Percentiles rank a stretch among this genome's conserved stretches.
phyloP scores from a whole-genome alignment of 2,888 invertebrate species.

The Lissocephala sabroskyi region DNA sequence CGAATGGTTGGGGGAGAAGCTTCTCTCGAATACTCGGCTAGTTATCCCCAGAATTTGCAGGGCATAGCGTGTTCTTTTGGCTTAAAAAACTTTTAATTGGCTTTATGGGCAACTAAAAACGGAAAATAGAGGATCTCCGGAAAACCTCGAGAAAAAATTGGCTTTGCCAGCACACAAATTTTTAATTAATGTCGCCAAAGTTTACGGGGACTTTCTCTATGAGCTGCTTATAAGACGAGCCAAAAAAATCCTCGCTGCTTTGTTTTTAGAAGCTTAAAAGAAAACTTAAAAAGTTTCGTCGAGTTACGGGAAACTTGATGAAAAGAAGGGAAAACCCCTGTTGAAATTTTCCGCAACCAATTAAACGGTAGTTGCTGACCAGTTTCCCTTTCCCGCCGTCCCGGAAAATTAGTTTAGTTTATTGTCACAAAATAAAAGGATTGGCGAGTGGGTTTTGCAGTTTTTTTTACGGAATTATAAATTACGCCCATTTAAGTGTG shows the following conservation, averaged over 20 bases:
- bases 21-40: constrained; percentile 22
- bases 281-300: constrained; percentile 21
- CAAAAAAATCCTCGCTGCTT: constrained; percentile 16
- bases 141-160: too few species aligned
- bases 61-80: constrained; percentile 6
- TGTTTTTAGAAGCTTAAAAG: constrained; percentile 25
- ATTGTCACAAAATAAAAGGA: too few species aligned
- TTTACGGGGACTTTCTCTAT: constrained; percentile 18
- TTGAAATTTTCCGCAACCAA: constrained; percentile 17
- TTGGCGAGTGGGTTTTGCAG: too few species aligned
- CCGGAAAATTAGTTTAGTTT: too few species aligned
- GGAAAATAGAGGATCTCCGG: too few species aligned
- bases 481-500: constrained; percentile 53
- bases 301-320: constrained; percentile 17
- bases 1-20: constrained; percentile 14
- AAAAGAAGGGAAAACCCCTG: constrained; percentile 22
- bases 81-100: constrained; percentile 57
- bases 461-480: constrained; percentile 53
- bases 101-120: constrained; percentile 43
- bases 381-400: too few species aligned
- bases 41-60: too few species aligned
- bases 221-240: not conserved
- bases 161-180: constrained; percentile 28
- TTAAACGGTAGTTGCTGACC: not conserved
- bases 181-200: constrained; percentile 45